Conservation (phyloP, 2,888 invertebrate species). For the Leucozona laternaria region DNA sequence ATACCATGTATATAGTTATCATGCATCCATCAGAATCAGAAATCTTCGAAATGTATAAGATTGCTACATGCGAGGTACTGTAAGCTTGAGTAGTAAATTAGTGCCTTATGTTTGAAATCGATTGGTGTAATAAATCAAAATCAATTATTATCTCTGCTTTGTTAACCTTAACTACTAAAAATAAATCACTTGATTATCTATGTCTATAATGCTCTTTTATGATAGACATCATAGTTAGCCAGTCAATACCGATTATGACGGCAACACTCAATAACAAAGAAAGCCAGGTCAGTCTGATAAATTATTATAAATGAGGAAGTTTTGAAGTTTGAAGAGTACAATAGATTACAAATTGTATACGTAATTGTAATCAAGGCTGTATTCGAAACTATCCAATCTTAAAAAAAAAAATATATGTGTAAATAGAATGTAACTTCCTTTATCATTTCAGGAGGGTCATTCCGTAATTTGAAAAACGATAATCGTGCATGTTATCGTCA, state of each 20-base stretch:
- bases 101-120: not conserved
- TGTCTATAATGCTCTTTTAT: not conserved
- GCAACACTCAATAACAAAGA: not conserved
- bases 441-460: too few relatives aligned
- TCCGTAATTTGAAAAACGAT: too few relatives aligned
- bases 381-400: not conserved
- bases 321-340: not conserved
- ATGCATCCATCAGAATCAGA: too few relatives aligned
- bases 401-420: not conserved
- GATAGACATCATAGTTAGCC: not conserved
- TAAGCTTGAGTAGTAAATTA: too few relatives aligned
- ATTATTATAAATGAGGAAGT: not conserved
- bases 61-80: too few relatives aligned
- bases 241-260: not conserved
- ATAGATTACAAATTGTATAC: not conserved
- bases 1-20: too few relatives aligned
- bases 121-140: not conserved
- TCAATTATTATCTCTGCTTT: not conserved
- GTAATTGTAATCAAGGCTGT: not conserved
- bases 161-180: not conserved
- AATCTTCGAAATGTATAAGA: too few relatives aligned
- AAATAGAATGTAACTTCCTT: too few relatives aligned
- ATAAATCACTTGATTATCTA: not conserved
- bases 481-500: too few relatives aligned
- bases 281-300: not conserved